Conservation (phyloP, 2,113 vertebrate genomes). For the Holacanthus passer region DNA sequence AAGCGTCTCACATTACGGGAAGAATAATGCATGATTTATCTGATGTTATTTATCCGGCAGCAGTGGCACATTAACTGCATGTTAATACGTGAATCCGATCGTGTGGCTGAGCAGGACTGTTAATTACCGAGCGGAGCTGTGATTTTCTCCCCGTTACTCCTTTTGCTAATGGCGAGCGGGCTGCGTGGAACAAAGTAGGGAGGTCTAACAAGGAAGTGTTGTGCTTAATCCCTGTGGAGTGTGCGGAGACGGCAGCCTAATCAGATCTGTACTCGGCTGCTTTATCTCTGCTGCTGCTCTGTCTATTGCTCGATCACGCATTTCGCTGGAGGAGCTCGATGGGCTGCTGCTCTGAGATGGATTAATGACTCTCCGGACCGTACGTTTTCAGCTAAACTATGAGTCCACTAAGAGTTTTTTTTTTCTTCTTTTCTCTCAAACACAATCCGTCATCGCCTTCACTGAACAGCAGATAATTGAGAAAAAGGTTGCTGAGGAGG, state of each 20-base stretch:
- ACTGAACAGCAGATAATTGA: conserved; percentile 69
- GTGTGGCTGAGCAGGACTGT: conserved; percentile 47
- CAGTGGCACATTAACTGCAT: conserved; percentile 57
- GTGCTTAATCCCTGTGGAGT: conserved; percentile 75
- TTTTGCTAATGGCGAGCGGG: conserved; percentile 60
- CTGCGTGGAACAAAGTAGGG: conserved; percentile 57
- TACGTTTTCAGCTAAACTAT: conserved; percentile 60
- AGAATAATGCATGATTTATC: conserved; percentile 57
- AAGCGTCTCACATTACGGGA: conserved; percentile 41
- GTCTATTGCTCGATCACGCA: conserved; percentile 66
- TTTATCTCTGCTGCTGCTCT: conserved; percentile 65
- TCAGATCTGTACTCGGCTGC: conserved; percentile 73
- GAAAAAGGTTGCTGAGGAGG: conserved; percentile 64
- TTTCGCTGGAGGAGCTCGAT: conserved; percentile 64
- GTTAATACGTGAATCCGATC: conserved; percentile 54
- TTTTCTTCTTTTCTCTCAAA: conserved; percentile 20
- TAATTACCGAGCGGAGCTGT: conserved; percentile 58
- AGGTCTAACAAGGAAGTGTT: conserved; percentile 70
- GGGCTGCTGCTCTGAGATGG: conserved; percentile 48
- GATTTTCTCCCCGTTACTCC: conserved; percentile 46
- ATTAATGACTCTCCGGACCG: conserved; percentile 70
- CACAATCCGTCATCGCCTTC: conserved; percentile 58
- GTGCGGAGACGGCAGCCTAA: conserved; percentile 61
- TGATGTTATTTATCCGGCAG: conserved; percentile 65
- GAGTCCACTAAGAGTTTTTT: conserved; percentile 48